phyloP scores from a whole-genome alignment of 2,888 invertebrate species.

The Aspidiotus destructor region DNA sequence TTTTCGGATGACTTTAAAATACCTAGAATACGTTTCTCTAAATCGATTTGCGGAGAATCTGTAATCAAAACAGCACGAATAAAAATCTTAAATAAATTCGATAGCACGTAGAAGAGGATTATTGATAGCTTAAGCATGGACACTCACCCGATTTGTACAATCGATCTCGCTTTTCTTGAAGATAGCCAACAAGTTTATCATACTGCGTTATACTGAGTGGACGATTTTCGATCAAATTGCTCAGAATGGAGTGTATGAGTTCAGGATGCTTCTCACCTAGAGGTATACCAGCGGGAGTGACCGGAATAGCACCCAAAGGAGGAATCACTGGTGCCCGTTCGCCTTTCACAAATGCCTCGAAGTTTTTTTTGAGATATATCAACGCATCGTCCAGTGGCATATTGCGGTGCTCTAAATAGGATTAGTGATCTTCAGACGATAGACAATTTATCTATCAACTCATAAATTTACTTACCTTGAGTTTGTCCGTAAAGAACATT shows the following conservation, averaged over 20 bases:
- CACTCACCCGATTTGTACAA: constrained; percentile 39
- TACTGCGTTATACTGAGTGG: constrained; percentile 67
- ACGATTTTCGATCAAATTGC: constrained; percentile 71
- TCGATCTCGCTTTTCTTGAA: constrained; percentile 62
- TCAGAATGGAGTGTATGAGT: constrained; percentile 57
- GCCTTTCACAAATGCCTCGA: constrained; percentile 50
- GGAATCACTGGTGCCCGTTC: constrained; percentile 45
- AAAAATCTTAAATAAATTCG: no score
- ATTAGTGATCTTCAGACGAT: not conserved
- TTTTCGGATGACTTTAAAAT: constrained; percentile 55
- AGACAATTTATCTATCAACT: not conserved
- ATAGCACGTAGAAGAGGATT: no score
- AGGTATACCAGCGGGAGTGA: constrained; percentile 37
- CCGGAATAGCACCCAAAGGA: constrained; percentile 42
- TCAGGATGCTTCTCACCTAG: constrained; percentile 49
- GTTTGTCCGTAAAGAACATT: constrained; percentile 84
- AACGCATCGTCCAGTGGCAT: constrained; percentile 91
- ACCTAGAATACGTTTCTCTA: constrained; percentile 68
- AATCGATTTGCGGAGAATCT: constrained; percentile 35
- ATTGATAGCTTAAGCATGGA: no score
- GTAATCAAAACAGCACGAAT: no score
- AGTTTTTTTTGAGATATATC: constrained; percentile 63
- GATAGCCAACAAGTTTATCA: constrained; percentile 61
- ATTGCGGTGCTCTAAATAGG: constrained; percentile 72
- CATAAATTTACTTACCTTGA: constrained; percentile 53